Evolutionary conservation across 2,797 vertebrate genomes (phyloP), one percentile per base, ranked within the genome.

Genomic region (Galago senegalensis): DNA sequence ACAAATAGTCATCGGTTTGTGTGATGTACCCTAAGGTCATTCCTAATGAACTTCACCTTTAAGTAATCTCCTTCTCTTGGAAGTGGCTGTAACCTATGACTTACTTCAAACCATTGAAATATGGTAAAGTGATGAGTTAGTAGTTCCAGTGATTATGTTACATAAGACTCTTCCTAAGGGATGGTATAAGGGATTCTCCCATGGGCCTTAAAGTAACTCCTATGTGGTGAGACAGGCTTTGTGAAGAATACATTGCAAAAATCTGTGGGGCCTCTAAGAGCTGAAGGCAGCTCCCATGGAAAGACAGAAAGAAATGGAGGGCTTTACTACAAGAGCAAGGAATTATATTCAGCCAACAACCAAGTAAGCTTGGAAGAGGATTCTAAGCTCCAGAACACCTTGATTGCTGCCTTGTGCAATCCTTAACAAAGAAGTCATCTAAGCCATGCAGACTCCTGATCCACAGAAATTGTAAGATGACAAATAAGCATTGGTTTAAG

Each of bases 391-490:
- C 46, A 25, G 53, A 91, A 65, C 34, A 37, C 29, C 20, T 69
- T 18, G 27, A n/a, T 17, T 29, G 23, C 8, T 13, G 18, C 3
- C 27, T 77, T 73, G 23, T 11, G 16, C 49, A 61, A 31, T 20
- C 21, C 21, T 31, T n/a, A 46, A 4, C 63, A 76, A 67, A 86
- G 16, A 27, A 65, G 17, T 13, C n/a, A 56, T 2, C 1, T 53
- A 69, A 83, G 25, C 46, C 5, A 4, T n/a, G 49, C 63, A 87
- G 40, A 88, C 21, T 77, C 31, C 31, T 63, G 65, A 87, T 18
- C 27, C 46, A 70, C 11, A 69, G 87, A 89, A 95, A 72, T 4
- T 84, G 43, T 6, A 8, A 73, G 72, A 67, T 84, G 92, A 89
- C 37, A 84, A 75, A 77, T 67, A 13, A 61, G 3, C 40, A 20